Base-by-base conservation (phyloP, 35 echinoderm and acorn worm species). In the Ophiothrix spiculata region DNA sequence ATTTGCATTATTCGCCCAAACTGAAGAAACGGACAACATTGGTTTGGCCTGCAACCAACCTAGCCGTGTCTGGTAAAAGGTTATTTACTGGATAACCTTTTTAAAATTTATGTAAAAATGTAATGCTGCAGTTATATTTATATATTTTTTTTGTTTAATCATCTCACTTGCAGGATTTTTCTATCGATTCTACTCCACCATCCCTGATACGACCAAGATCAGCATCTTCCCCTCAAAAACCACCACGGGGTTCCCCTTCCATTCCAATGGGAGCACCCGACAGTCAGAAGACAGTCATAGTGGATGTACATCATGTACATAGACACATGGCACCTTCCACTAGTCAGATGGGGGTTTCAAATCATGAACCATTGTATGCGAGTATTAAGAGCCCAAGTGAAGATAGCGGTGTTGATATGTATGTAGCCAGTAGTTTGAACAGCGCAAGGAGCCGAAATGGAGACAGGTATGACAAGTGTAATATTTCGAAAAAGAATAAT, bases 321-420 rank as follows among this genome's bases (percentile, higher is more conserved):
- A 85, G 90, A 64, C 88, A 89, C 34, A 36, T 76, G 80, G 87
- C 80, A 21, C 88, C 95, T 84, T 85, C 91, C 85, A 88, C 75
- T 39, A 87, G 64, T 39, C 37, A 54, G 15, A 75, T 85, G n/a
- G 77, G 94, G 79, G 64, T 81, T 46, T 36, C 56, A 54, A 31
- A 86, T 54, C 79, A 29, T n/a, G 81, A 98, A 35, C 77, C 84
- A 42, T 80, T 98, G 56, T 93, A 97, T 39, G 38, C 25, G 86
- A 46, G 39, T 35, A 87, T 86, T 0, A 98, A 98, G 75, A 93
- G 95, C 39, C 95, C 95, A 13, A 98, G 95, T 73, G 95, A 98
- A 45, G 95, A 98, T 64, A 98, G 95, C 41, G 95, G 95, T 13
- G 95, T 98, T 34, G 95, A 98, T 78, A 56, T 98, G 75, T 69